These are phyloP conservation scores for Gavialis gangeticus DNA, from an alignment of 2,113 vertebrate genomes.

Conservation along the genomic window DNA sequence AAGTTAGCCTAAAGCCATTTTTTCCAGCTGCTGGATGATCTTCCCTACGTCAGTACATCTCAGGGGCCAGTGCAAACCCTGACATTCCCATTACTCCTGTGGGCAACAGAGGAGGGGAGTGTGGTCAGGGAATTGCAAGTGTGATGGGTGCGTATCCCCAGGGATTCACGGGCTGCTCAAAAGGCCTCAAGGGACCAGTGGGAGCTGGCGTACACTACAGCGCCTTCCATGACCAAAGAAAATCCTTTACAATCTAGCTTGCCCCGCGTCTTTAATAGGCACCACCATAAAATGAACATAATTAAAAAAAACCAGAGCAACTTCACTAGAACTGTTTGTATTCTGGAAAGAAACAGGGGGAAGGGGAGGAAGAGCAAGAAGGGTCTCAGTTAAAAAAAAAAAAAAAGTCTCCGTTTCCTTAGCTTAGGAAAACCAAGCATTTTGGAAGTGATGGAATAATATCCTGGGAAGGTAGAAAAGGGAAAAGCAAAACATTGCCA, in stretches of 20 bases:
- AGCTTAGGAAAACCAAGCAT: neutral
- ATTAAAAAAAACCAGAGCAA: neutral
- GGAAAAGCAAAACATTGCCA: neutral
- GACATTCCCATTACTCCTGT: neutral
- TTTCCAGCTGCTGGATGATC: neutral
- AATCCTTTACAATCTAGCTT: neutral
- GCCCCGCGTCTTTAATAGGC: neutral
- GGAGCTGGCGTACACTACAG: neutral
- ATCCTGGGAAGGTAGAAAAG: neutral
- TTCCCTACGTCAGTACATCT: neutral
- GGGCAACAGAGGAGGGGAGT: neutral
- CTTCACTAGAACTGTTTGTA: neutral
- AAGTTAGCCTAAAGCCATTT: neutral
- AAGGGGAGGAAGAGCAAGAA: too few relatives aligned
- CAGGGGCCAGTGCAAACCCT: neutral
- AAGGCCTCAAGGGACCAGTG: neutral
- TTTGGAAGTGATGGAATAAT: neutral
- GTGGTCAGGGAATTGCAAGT: neutral
- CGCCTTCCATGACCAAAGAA: too few relatives aligned
- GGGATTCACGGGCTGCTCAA: neutral
- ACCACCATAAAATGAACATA: neutral
- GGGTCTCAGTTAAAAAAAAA: neutral
- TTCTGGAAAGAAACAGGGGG: neutral
- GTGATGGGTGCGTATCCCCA: neutral
- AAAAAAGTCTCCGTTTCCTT: neutral